Percentiles rank a stretch among this genome's conserved stretches.
Evolutionary conservation across 2,888 invertebrate species (phyloP).

Genomic region (Chymomyza caudatula): DNA sequence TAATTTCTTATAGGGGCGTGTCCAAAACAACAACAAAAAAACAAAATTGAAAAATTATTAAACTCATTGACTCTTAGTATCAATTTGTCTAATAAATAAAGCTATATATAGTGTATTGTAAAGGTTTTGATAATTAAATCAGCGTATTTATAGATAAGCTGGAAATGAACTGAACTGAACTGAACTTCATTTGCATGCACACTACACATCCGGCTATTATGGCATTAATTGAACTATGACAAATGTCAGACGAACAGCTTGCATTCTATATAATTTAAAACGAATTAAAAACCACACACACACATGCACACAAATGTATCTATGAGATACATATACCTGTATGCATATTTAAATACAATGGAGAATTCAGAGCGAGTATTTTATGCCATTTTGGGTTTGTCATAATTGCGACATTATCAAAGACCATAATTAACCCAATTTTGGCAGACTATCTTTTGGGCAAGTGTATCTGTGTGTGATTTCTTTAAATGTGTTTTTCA

Average conservation of each 20-base stretch:
- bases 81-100: neutral
- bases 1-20: neutral
- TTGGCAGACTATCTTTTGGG: conserved; percentile 18
- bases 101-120: neutral
- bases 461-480: conserved; percentile 9
- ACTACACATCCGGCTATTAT: conserved; percentile 59
- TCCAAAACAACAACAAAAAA: neutral
- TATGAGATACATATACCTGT: neutral
- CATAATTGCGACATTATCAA: neutral
- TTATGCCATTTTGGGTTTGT: conserved; percentile 40
- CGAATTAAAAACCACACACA: conserved; percentile 53
- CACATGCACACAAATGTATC: conserved; percentile 15
- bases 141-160: conserved; percentile 16
- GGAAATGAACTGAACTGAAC: conserved; percentile 25
- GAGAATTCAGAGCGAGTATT: conserved; percentile 21
- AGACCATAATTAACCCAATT: conserved; percentile 23
- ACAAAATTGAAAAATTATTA: neutral
- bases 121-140: conserved; percentile 3
- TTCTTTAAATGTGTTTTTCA: conserved; percentile 4
- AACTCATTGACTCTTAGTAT: neutral
- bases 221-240: conserved; percentile 67
- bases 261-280: conserved; percentile 60
- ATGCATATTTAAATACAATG: too few species aligned
- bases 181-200: conserved; percentile 58
- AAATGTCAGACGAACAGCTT: conserved; percentile 44